Evolutionary conservation across 2,113 vertebrate genomes (phyloP).

Genomic region (Oreochromis tanganicae): DNA sequence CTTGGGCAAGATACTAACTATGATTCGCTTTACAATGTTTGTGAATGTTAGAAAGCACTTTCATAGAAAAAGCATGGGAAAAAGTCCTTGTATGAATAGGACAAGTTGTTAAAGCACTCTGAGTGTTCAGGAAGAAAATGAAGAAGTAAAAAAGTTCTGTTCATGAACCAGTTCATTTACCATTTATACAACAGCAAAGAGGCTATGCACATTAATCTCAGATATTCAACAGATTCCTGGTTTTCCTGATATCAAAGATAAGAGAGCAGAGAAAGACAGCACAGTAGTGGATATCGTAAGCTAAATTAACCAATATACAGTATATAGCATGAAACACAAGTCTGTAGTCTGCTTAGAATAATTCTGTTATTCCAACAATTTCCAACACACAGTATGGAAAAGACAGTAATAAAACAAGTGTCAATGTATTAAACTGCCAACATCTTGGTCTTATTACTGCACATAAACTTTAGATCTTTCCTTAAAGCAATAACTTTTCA

Average conservation of each 20-base stretch:
- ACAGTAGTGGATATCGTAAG: neutral
- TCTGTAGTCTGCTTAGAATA: neutral
- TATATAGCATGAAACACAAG: neutral
- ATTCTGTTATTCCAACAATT: neutral
- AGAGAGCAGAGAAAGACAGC: neutral
- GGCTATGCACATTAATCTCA: neutral
- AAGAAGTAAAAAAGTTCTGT: neutral
- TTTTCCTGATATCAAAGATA: neutral
- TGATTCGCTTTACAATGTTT: neutral
- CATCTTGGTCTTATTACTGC: neutral
- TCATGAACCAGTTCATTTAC: neutral
- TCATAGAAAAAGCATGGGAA: neutral
- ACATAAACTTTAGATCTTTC: neutral
- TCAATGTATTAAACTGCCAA: neutral
- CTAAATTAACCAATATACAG: neutral
- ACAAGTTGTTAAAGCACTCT: neutral
- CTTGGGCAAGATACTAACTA: neutral
- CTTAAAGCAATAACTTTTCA: neutral
- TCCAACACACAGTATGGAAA: neutral
- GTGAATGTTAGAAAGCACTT: neutral
- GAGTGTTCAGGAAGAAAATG: neutral
- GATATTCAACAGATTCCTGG: neutral
- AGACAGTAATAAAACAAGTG: neutral
- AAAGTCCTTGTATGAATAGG: neutral
- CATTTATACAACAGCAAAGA: neutral